Evolutionary conservation across 1,140 invertebrate genomes (phyloP).

Genomic region (Dysdera silvatica): DNA sequence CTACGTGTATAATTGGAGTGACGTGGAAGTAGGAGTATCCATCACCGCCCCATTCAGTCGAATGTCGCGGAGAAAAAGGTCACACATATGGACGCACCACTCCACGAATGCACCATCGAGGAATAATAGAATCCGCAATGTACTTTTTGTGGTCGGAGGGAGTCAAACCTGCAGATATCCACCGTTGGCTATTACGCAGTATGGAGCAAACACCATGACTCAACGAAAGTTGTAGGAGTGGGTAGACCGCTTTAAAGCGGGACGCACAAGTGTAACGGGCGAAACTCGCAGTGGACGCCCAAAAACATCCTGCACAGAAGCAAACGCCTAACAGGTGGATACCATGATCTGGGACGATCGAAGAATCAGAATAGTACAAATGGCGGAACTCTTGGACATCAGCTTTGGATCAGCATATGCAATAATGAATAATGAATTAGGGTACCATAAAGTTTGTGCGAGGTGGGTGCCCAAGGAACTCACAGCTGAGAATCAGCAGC

Average conservation of each 20-base stretch:
- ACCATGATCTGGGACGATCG: neutral
- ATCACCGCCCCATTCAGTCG: neutral
- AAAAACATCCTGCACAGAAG: neutral
- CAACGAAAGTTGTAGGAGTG: neutral
- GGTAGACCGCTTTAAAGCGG: neutral
- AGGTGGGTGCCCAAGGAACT: no score
- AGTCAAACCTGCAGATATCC: neutral
- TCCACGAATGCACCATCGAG: no score
- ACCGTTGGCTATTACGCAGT: neutral
- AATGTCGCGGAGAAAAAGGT: neutral
- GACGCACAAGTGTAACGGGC: neutral
- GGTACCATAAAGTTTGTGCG: no score
- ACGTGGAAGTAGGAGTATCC: no score
- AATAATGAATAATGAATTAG: no score
- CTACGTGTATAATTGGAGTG: no score
- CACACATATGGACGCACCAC: neutral
- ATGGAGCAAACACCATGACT: neutral
- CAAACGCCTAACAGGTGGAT: neutral
- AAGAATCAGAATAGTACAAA: neutral
- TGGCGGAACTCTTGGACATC: no score
- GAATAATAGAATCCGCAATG: neutral
- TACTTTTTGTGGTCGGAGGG: neutral
- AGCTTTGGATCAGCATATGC: no score
- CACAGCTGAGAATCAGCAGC: no score
- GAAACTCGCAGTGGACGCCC: neutral